phyloP scores from a whole-genome alignment of 1,140 invertebrate genomes.

The Charaxes varanes region DNA sequence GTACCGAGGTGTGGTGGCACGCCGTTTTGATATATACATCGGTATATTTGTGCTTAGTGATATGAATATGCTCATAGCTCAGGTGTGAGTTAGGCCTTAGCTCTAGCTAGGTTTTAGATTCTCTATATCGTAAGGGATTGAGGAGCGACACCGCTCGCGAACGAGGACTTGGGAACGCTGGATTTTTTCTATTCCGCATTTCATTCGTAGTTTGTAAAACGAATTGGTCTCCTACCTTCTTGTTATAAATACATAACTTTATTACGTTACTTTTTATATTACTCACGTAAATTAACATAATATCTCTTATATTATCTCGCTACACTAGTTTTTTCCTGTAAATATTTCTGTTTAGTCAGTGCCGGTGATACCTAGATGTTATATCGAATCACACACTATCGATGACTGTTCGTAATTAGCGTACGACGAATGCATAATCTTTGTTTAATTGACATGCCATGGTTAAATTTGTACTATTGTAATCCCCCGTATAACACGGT shows the following conservation, averaged over 20 bases:
- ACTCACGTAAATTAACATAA: slow-evolving; percentile 9
- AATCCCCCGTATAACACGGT: slow-evolving; percentile 47
- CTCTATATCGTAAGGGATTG: slow-evolving; percentile 40
- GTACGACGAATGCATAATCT: slow-evolving; percentile 58
- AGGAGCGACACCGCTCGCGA: slow-evolving; percentile 24
- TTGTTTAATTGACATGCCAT: slow-evolving; percentile 57
- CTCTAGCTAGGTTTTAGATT: slow-evolving; percentile 63
- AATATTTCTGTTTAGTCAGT: slow-evolving; percentile 50
- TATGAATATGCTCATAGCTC: slow-evolving; percentile 67
- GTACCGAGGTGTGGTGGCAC: slow-evolving; percentile 35
- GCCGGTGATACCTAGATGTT: slow-evolving; percentile 20
- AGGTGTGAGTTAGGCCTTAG: slow-evolving; percentile 62
- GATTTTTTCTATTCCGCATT: slow-evolving; percentile 22
- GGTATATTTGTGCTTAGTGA: slow-evolving; percentile 67
- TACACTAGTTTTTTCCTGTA: slow-evolving; percentile 29
- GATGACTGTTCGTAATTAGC: slow-evolving; percentile 31
- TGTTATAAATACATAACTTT: slow-evolving; percentile 32
- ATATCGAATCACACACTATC: too few relatives aligned
- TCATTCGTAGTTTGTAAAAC: slow-evolving; percentile 22
- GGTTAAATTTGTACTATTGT: slow-evolving; percentile 60
- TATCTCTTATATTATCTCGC: slow-evolving; percentile 7
- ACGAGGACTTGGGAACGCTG: too few relatives aligned
- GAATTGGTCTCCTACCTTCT: slow-evolving; percentile 19
- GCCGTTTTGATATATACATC: slow-evolving; percentile 41
- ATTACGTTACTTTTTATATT: slow-evolving; percentile 24